phyloP scores from a whole-genome alignment of 2,113 vertebrate genomes.

The Pogonocichla stellata region DNA sequence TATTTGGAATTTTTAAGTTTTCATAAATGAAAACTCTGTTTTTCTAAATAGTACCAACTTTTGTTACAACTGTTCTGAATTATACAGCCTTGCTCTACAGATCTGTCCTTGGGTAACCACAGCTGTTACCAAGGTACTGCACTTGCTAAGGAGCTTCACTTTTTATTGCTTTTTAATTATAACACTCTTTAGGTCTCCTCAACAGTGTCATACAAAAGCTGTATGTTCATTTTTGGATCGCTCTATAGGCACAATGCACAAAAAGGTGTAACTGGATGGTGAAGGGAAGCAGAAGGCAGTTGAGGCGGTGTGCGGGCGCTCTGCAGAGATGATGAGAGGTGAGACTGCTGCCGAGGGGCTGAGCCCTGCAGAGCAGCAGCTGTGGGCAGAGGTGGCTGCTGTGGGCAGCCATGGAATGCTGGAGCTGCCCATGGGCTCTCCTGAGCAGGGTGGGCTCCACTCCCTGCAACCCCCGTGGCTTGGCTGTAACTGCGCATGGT shows the following conservation, averaged over 20 bases:
- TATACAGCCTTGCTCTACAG: background rate
- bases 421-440: background rate
- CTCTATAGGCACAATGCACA: background rate
- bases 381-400: fast-evolving
- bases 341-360: background rate
- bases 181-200: background rate
- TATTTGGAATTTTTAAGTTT: background rate
- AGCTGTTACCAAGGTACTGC: background rate
- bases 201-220: background rate
- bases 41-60: background rate
- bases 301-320: background rate
- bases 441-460: background rate
- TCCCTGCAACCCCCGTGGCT: background rate
- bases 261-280: fast-evolving
- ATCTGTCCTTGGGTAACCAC: background rate
- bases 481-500: no score
- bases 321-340: background rate
- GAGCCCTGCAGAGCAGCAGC: background rate
- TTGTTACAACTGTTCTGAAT: background rate
- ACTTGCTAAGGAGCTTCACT: background rate
- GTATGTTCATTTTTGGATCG: background rate
- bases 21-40: background rate
- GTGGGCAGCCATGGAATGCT: fast-evolving
- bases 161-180: background rate
- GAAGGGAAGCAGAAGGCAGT: background rate